Evolutionary conservation across 2,888 invertebrate genomes (phyloP), one percentile per base, ranked within the genome.

Genomic region (Salpingus planirostris): DNA sequence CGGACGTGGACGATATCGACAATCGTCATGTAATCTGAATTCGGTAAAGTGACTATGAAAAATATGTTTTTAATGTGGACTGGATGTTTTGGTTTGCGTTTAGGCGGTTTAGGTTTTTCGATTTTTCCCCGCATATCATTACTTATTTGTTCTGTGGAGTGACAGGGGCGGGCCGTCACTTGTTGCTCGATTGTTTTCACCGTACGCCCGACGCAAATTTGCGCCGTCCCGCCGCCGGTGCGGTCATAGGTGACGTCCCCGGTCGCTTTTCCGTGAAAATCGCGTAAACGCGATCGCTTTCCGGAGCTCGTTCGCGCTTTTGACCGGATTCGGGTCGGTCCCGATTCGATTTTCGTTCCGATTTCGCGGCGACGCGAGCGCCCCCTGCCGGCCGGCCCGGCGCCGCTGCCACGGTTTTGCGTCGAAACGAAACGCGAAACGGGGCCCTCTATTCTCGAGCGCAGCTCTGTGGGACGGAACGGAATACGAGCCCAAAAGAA

Each of bases 401-500:
- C 31, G 36, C 36, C 34, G 43, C 43, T 33, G 31, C 37, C 39
- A 46, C 11, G 10, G 30, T 18, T 47, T 50, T 44, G 60, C 60
- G 61, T 60, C 60, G 58, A 54, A 54, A 18, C 5, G 5, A 5
- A 18, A 18, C 18, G 18, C 18, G 8, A 18, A 18, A 18, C 5
- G 8, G 18, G n/a, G n/a, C n/a, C n/a, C n/a, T n/a, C n/a, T n/a
- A n/a, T n/a, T n/a, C n/a, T n/a, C n/a, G n/a, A n/a, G n/a, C n/a
- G n/a, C n/a, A n/a, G n/a, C 18, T 49, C 54, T 53, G 49, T 54
- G 50, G 52, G 53, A 49, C 50, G 55, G 59, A 56, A 56, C 59
- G 57, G 59, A 18, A 8, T 18, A 24, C 33, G 36, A 56, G 55
- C 55, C 52, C 47, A 52, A 47, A 55, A 57, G 56, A 58, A 58